phyloP scores from a whole-genome alignment of 2,797 vertebrate genomes.

The Tiaroga cobitis region DNA sequence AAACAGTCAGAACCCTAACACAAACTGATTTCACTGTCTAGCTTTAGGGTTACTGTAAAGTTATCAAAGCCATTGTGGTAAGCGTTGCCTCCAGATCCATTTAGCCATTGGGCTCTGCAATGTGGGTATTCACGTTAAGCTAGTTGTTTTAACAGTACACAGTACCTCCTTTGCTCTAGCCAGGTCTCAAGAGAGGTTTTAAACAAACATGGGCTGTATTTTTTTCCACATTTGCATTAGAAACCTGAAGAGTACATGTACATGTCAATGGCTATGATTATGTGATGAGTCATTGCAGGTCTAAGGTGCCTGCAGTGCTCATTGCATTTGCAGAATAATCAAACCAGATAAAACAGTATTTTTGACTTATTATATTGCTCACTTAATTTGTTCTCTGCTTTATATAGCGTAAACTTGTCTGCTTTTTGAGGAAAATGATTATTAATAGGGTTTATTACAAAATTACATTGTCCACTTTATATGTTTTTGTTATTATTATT shows the following conservation, averaged over 20 bases:
- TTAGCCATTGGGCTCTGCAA: not conserved
- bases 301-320: constrained; percentile 41
- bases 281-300: constrained; percentile 48
- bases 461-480: not conserved
- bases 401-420: not conserved
- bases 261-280: constrained; percentile 48
- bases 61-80: constrained; percentile 4
- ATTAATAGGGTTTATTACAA: not conserved
- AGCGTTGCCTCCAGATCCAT: constrained; percentile 7
- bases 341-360: constrained; percentile 45
- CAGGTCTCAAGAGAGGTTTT: constrained; percentile 35
- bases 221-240: constrained; percentile 49
- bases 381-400: not conserved
- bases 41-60: constrained; percentile 2
- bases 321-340: constrained; percentile 50
- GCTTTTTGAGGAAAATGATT: not conserved
- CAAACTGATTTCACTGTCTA: constrained; percentile 14
- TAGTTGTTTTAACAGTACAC: constrained; percentile 7
- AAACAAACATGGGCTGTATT: constrained; percentile 29
- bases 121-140: constrained; percentile 1
- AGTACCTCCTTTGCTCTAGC: not conserved
- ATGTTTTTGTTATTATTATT: not conserved
- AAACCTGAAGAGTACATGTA: constrained; percentile 34
- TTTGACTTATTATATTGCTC: constrained; percentile 27
- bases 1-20: not conserved